These are phyloP conservation scores for Ceratina calcarata DNA, from an alignment of 1,140 invertebrate species.

Conservation along the genomic window DNA sequence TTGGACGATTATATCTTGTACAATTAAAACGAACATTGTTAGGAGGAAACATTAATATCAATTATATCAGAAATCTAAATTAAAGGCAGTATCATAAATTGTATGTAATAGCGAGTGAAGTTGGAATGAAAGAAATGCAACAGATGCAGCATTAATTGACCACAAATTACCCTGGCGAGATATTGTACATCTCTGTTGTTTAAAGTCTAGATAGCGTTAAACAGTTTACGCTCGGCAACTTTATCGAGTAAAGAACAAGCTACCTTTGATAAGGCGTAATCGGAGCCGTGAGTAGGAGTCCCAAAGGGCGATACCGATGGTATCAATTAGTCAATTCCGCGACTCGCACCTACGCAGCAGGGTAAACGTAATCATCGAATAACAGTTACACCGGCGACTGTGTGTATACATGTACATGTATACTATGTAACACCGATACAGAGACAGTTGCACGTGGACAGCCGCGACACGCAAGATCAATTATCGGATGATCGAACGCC, in stretches of 20 bases:
- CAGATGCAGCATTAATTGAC: neutral
- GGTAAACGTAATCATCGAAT: slow-evolving; percentile 26
- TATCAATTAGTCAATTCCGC: neutral
- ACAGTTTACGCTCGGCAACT: neutral
- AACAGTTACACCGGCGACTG: neutral
- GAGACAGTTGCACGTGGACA: neutral
- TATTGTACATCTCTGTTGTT: neutral
- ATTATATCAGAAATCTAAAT: no score
- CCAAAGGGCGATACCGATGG: slow-evolving; percentile 12
- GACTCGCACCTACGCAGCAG: neutral
- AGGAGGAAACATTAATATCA: no score
- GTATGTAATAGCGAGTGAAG: no score
- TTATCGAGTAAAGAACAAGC: neutral
- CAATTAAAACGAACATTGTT: no score
- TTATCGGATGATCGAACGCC: slow-evolving; percentile 41
- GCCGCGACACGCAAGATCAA: slow-evolving; percentile 35
- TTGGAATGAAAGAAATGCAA: neutral
- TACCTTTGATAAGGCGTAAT: neutral
- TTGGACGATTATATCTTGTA: no score
- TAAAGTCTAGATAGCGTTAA: neutral
- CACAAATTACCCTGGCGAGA: neutral
- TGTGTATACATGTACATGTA: no score
- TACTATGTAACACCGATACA: no score
- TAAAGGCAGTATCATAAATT: no score
- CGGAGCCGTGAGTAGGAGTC: neutral